Percentiles rank a stretch among this genome's conserved stretches.
Conservation (phyloP, 2,797 vertebrate genomes). For the Arremon aurantiirostris region DNA sequence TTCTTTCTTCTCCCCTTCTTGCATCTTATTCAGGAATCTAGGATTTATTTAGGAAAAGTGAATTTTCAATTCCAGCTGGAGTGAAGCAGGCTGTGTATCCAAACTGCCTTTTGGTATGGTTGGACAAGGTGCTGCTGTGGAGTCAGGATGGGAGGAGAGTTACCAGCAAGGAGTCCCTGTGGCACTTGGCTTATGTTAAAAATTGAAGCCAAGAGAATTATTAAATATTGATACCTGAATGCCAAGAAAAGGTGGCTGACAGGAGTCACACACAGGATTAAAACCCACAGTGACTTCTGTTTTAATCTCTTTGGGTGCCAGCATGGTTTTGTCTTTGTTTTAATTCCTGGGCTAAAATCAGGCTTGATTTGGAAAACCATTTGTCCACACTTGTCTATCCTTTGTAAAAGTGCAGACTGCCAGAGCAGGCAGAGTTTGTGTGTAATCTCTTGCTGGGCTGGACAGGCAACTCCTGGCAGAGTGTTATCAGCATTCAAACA, state of each 20-base stretch:
- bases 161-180: not conserved
- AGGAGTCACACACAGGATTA: accelerated
- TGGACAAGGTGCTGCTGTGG: not conserved
- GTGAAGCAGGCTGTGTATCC: not conserved
- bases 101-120: not conserved
- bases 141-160: not conserved
- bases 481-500: not conserved
- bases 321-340: not conserved
- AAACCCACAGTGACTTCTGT: not conserved
- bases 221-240: not conserved
- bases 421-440: not conserved
- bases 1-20: not conserved
- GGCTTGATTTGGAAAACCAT: not conserved
- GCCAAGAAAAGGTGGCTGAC: not conserved
- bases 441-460: not conserved
- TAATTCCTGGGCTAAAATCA: not conserved
- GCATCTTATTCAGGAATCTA: not conserved
- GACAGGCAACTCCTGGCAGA: not conserved
- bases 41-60: not conserved
- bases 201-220: not conserved
- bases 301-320: not conserved
- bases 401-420: not conserved
- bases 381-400: accelerated
- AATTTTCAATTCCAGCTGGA: not conserved
- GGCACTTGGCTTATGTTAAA: not conserved